Conservation (phyloP, 2,888 invertebrate genomes). For the Nephrotoma flavescens region DNA sequence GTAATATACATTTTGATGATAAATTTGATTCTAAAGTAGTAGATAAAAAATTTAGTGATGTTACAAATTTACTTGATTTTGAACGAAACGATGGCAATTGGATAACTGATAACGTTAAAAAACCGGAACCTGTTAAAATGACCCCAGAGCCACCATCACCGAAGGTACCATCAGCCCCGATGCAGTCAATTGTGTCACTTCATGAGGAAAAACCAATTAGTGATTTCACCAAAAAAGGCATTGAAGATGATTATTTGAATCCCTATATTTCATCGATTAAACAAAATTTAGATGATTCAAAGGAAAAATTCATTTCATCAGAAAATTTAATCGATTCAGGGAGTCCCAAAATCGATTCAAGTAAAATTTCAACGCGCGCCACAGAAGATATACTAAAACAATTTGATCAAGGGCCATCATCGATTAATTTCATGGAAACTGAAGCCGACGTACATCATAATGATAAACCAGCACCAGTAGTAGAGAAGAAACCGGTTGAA, state of each 20-base stretch:
- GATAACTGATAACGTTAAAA: background rate
- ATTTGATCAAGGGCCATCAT: background rate
- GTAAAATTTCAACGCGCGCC: background rate
- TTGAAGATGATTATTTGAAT: conserved; percentile 10
- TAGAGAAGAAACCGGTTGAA: background rate
- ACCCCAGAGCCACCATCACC: background rate
- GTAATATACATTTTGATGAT: background rate
- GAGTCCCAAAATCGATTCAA: conserved; percentile 14
- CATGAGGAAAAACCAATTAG: background rate
- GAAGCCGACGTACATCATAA: background rate
- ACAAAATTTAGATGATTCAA: conserved; percentile 26
- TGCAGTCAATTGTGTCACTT: background rate
- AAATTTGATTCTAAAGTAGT: background rate
- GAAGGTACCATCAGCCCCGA: background rate
- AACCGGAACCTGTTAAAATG: background rate
- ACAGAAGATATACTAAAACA: background rate
- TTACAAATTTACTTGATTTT: background rate
- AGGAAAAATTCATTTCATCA: conserved; percentile 31
- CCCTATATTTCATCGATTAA: conserved; percentile 17
- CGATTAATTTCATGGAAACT: background rate
- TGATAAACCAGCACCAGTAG: background rate
- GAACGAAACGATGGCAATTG: background rate
- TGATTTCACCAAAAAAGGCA: background rate
- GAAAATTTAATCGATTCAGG: conserved; percentile 30
- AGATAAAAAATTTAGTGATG: background rate